A percentile compares a stretch with the other conserved stretches of the same genome.
phyloP scores from a whole-genome alignment of 1,140 invertebrate genomes.

The Mamestra configurata region DNA sequence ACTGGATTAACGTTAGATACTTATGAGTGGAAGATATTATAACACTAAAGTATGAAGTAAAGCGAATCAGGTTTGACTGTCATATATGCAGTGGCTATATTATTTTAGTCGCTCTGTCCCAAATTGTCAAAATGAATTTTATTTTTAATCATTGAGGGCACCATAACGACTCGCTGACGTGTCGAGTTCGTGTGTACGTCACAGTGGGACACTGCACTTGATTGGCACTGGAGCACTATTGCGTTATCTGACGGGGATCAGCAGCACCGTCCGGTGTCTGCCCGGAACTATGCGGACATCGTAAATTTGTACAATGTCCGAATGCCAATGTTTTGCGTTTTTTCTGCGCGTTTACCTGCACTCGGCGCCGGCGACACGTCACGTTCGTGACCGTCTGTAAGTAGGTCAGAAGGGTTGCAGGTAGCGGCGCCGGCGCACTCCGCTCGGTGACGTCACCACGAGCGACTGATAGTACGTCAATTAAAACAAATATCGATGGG shows the following conservation, averaged over 20 bases:
- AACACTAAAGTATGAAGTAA: too few species aligned
- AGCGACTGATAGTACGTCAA: neutral
- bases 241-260: slow-evolving; percentile 6
- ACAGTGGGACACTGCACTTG: neutral
- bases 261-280: neutral
- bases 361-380: slow-evolving; percentile 47
- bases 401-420: slow-evolving; percentile 53
- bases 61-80: too few species aligned
- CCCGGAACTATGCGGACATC: slow-evolving; percentile 33
- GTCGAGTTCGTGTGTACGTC: neutral
- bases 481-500: neutral
- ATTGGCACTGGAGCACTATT: neutral
- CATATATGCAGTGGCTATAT: too few species aligned
- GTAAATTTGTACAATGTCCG: slow-evolving; percentile 24
- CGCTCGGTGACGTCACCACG: neutral
- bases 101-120: too few species aligned
- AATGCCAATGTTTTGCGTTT: slow-evolving; percentile 35
- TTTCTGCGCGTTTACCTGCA: slow-evolving; percentile 27
- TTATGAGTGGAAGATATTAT: too few species aligned
- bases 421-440: slow-evolving; percentile 16
- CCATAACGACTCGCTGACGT: neutral
- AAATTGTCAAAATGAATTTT: too few species aligned
- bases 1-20: too few species aligned
- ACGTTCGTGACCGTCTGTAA: slow-evolving; percentile 32
- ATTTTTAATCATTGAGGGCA: neutral